Evolutionary conservation across 2,113 vertebrate species (phyloP), one percentile per base, ranked within the genome.

Genomic region (Formicarius rufipectus): DNA sequence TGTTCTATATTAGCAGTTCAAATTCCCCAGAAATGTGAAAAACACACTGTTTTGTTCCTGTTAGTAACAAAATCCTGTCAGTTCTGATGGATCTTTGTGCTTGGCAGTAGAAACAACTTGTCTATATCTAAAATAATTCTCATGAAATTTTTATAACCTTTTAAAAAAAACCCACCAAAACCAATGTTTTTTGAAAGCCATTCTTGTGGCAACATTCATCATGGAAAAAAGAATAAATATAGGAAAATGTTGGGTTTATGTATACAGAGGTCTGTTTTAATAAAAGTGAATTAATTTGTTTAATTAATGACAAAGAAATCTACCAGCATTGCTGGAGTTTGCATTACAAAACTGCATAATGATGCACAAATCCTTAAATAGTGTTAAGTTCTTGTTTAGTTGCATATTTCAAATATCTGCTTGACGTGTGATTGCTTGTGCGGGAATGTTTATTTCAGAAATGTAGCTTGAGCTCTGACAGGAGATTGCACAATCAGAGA

Each of bases 391-490:
- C 98, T 98, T 97, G 98, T 98, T 98, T 96, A 97, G 98, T 98
- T 96, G 95, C 98, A 98, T 98, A 98, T 98, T 98, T 98, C 97
- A 98, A 98, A 98, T 99, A 97, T 98, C 98, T 98, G 22, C 96
- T 97, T 98, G 98, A 98, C 96, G n/a, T 98, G 98, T 98, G 97
- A 97, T 95, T 98, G 98, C 98, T 98, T 98, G 98, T 97, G 97
- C 78, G 97, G 98, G 98, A 98, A 98, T 98, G 97, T 95, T 96
- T 86, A 39, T 77, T 74, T 98, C 95, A 98, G 98, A 98, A 95
- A 95, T 97, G 92, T 94, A 98, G 97, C 85, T 93, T 93, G 91
- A 97, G 90, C 96, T 98, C 40, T 97, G 98, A 79, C 97, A 98
- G 97, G 98, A 98, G 98, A 90, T 98, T 98, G 98, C 91, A 89